Base-by-base conservation (phyloP, 2,888 invertebrate genomes). In the Cataglyphis livida region DNA sequence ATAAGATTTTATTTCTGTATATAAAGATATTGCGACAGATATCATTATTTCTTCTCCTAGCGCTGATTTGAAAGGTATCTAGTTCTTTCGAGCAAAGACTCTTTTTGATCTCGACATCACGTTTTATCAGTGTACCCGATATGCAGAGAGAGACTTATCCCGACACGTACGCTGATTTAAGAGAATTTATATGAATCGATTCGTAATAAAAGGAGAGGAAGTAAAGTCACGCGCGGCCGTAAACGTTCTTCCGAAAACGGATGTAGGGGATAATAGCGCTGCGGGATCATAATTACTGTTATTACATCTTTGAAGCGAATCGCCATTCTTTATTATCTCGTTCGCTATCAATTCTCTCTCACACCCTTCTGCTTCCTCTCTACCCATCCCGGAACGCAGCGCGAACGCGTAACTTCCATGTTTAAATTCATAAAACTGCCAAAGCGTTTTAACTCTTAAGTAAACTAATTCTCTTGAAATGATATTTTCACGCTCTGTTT, bases 141-240 rank as follows among this genome's bases (percentile, higher is more conserved):
- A 79, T 48, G 71, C 71, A 44, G 44, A n/a, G 57, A 32, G 44
- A 59, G 71, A 79, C 71, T 70, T 79, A 79, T 79, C 44, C 71
- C 25, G 78, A 79, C 78, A 79, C 78, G 78, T 79, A 79, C 71
- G 59, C 70, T 79, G 78, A 79, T 79, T 79, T 79, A 79, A 79
- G 71, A 12, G 71, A 79, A 79, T 70, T 79, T 59, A 79, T 59
- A 70, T 59, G 44, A 79, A 70, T 79, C 78, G 78, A 79, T 70
- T 79, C 32, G 57, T 71, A 79, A 79, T 79, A 79, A 59, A 79
- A 70, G 70, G 78, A 79, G 32, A 59, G 35, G 44, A 70, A 44
- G 71, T 59, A 59, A 79, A 79, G 78, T 79, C 78, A 79, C 78
- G 78, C 78, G 59, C 78, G 44, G 18, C 44, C 78, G 44, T 79